These are phyloP conservation scores for Catharus ustulatus DNA, from an alignment of 2,797 vertebrate species.

Conservation along the genomic window DNA sequence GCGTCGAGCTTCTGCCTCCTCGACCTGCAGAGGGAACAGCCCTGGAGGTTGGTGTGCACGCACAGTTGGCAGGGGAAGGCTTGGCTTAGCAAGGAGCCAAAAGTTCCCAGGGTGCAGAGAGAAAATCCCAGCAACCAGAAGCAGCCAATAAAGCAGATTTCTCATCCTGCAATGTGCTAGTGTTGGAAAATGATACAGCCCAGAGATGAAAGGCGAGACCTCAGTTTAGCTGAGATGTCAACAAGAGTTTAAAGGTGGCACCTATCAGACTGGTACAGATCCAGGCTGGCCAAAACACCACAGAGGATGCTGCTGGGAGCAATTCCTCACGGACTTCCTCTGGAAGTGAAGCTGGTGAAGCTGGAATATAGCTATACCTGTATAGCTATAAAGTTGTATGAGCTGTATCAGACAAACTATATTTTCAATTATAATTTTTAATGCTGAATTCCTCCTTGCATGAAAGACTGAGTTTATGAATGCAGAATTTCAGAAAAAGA, in stretches of 20 bases:
- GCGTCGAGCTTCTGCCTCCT: constrained; percentile 91
- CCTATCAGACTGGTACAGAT: background rate
- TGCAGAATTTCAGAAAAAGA: background rate
- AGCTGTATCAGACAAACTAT: background rate
- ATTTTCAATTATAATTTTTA: background rate
- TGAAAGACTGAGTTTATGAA: background rate
- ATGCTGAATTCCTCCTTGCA: background rate
- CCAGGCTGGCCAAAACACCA: background rate
- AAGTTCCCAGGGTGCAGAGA: background rate
- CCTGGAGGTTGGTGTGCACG: background rate
- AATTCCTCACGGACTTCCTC: background rate
- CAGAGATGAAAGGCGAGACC: background rate
- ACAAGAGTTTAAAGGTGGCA: background rate
- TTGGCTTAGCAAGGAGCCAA: constrained; percentile 6
- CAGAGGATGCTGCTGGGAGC: background rate
- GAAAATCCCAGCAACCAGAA: background rate
- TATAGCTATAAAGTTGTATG: background rate
- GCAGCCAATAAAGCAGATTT: background rate
- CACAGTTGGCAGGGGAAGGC: background rate
- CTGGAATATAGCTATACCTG: background rate
- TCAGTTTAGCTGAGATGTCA: background rate
- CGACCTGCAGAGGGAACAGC: constrained; percentile 81
- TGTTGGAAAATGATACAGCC: background rate
- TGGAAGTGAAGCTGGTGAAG: background rate
- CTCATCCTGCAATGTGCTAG: background rate